These are phyloP conservation scores for Sebastes cheni DNA, from an alignment of 2,797 vertebrate genomes.

Conservation along the genomic window DNA sequence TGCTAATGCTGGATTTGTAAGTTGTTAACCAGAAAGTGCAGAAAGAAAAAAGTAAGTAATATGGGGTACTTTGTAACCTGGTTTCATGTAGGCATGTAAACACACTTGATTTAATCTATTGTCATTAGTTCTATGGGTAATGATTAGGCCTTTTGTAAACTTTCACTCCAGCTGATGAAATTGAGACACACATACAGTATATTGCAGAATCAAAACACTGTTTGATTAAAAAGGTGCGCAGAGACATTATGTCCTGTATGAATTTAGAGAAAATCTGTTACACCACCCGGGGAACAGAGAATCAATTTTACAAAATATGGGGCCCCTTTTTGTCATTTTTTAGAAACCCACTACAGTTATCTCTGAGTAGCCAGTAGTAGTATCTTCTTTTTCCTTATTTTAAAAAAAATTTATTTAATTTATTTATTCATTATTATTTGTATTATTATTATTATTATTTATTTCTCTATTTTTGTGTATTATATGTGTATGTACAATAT, in stretches of 20 bases:
- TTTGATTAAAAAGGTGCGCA: neutral
- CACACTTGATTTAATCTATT: neutral
- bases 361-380: too few species aligned
- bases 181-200: neutral
- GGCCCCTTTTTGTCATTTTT: too few species aligned
- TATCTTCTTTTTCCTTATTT: too few species aligned
- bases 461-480: too few species aligned
- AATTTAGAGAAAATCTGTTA: too few species aligned
- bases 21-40: neutral
- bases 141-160: neutral
- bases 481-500: too few species aligned
- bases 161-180: neutral
- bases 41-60: neutral
- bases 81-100: neutral
- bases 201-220: neutral
- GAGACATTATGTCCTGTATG: too few species aligned
- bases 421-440: too few species aligned
- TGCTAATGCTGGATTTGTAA: neutral
- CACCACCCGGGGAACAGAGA: too few species aligned
- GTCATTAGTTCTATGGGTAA: neutral
- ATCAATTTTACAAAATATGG: too few species aligned
- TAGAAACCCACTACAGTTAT: too few species aligned
- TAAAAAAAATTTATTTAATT: fast-evolving
- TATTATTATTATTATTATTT: too few species aligned
- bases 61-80: fast-evolving